Evolutionary conservation across 2,113 vertebrate species (phyloP), one percentile per base, ranked within the genome.

Genomic region (Engraulis encrasicolus): DNA sequence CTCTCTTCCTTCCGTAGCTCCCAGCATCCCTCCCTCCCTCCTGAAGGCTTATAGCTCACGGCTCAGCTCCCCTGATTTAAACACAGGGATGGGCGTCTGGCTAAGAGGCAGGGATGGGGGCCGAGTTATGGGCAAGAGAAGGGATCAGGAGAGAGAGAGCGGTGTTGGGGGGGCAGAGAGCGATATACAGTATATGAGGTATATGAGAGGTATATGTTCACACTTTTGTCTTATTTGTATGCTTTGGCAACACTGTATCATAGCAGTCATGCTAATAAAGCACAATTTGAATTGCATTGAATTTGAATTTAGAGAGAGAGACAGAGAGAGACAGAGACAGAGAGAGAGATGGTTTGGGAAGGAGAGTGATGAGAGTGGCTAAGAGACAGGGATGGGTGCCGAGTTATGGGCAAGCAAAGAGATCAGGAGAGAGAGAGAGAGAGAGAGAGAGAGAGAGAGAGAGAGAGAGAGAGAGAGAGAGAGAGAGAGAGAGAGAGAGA

Each of bases 1-100:
- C 58, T 58, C 54, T 58, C 50, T 54, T 17, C 49, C 5, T 19
- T 2, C 17, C 4, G 50, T 18, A 20, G 20, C 54, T 23, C 54
- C 20, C 54, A 23, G 20, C 54, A n/a, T n/a, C 40, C 40, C 40
- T 9, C 3, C 4, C 40, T 66, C n/a, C 7, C 58, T 27, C 9
- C 23, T 2, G n/a, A 66, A 9, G 12, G 58, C 58, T 31, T 6
- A 61, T 6, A n/a, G 52, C 52, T 58, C 52, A 58, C 52, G 23
- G 58, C 52, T 58, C 54, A 58, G 54, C 58, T 66, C 58, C 27
- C 7, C 58, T 66, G 58, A 66, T 66, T 66, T 66, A 66, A 66
- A 66, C 3, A 66, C n/a, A 9, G 9, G 27, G 58, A 66, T 12
- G 27, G 58, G 31, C 11, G 19, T 20, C 54, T 23, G 54, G 27